phyloP scores from a whole-genome alignment of 2,888 invertebrate genomes.

The Machimus atricapillus region DNA sequence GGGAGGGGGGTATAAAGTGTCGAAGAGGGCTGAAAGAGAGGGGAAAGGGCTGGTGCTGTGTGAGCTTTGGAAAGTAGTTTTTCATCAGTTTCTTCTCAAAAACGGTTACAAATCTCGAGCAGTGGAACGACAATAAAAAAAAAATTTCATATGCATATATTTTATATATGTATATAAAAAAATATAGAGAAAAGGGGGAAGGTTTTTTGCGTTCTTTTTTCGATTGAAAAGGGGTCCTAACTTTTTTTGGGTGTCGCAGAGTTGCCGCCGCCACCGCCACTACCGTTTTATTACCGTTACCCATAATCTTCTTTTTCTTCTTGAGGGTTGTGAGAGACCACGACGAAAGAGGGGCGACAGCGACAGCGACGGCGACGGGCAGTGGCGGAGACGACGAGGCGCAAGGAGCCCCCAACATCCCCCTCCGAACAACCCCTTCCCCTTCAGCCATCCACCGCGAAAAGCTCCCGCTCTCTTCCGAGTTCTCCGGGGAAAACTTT shows the following conservation, averaged over 20 bases:
- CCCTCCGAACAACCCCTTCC: too few relatives aligned
- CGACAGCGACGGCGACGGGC: too few relatives aligned
- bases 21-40: background rate
- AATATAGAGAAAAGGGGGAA: too few relatives aligned
- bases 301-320: background rate
- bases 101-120: background rate
- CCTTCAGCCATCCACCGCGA: background rate
- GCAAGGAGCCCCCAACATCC: background rate
- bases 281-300: background rate
- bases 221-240: background rate
- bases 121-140: background rate
- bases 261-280: background rate
- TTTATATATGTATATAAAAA: too few relatives aligned
- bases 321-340: background rate
- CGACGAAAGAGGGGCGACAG: too few relatives aligned
- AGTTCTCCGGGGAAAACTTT: background rate
- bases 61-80: background rate
- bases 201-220: background rate
- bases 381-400: background rate
- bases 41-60: background rate
- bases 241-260: background rate
- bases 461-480: conserved; percentile 19
- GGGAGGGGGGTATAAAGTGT: background rate
- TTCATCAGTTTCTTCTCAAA: background rate
- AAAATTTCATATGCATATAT: too few relatives aligned